These are phyloP conservation scores for Pan paniscus DNA, from an alignment of 2,113 vertebrate species.

Conservation along the genomic window DNA sequence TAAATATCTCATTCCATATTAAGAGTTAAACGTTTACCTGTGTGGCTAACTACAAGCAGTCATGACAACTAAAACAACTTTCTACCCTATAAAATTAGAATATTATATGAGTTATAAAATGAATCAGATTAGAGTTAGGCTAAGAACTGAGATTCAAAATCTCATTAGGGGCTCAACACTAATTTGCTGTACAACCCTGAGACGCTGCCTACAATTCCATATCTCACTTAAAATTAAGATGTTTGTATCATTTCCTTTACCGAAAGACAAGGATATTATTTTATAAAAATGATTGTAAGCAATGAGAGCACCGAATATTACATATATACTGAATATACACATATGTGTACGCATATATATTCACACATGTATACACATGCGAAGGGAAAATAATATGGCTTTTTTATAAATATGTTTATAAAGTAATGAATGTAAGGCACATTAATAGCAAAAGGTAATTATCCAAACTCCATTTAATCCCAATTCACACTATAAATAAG, in stretches of 20 bases:
- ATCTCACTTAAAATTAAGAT: slow-evolving; percentile 19
- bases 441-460: slow-evolving; percentile 29
- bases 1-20: background rate
- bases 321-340: background rate
- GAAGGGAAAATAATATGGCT: background rate
- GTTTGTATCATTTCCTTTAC: slow-evolving; percentile 18
- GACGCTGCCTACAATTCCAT: background rate
- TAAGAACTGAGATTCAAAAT: slow-evolving; percentile 45
- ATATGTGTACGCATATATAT: background rate
- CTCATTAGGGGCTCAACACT: background rate
- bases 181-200: slow-evolving; percentile 17
- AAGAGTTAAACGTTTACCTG: slow-evolving; percentile 27
- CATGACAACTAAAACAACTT: slow-evolving; percentile 23
- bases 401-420: slow-evolving; percentile 37
- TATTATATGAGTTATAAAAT: background rate
- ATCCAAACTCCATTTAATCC: background rate
- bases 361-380: background rate
- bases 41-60: background rate
- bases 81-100: background rate
- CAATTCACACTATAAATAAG: background rate
- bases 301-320: slow-evolving; percentile 10
- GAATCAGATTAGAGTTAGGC: slow-evolving; percentile 10
- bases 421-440: slow-evolving; percentile 23
- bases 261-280: background rate
- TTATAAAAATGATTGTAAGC: slow-evolving; percentile 38